Percentiles rank a stretch among this genome's conserved stretches.
These are phyloP conservation scores for Tridacna crocea DNA, from an alignment of 2,888 invertebrate genomes.

Conservation along the genomic window DNA sequence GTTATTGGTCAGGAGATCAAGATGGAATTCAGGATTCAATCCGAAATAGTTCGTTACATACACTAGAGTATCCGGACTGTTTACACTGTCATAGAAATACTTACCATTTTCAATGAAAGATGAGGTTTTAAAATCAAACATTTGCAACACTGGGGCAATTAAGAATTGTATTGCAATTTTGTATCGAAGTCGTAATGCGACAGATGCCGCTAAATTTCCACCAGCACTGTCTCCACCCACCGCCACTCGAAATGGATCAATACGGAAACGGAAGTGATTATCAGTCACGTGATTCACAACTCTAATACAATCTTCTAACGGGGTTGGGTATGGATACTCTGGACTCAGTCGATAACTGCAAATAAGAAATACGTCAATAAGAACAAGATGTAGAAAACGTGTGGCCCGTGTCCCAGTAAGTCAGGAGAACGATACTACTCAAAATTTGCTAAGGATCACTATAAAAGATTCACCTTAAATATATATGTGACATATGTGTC, in stretches of 20 bases:
- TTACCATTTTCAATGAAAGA: slow-evolving; percentile 64
- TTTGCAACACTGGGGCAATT: slow-evolving; percentile 82
- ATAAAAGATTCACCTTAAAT: too few species aligned
- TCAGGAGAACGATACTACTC: too few species aligned
- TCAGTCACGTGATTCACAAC: slow-evolving; percentile 76
- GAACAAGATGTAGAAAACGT: background rate
- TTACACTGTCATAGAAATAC: slow-evolving; percentile 66
- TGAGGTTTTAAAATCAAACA: slow-evolving; percentile 65
- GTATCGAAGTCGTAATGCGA: slow-evolving; percentile 59
- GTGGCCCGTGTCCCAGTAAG: background rate
- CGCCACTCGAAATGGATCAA: slow-evolving; percentile 71
- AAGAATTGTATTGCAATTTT: slow-evolving; percentile 78
- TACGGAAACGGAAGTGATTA: slow-evolving; percentile 60
- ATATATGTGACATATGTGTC: too few species aligned
- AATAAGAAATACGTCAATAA: slow-evolving; percentile 12
- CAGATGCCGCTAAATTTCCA: slow-evolving; percentile 71
- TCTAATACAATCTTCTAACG: slow-evolving; percentile 64
- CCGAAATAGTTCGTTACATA: slow-evolving; percentile 67
- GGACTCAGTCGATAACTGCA: slow-evolving; percentile 69
- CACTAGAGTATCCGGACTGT: slow-evolving; percentile 55
- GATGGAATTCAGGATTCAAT: slow-evolving; percentile 43
- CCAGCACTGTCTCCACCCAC: slow-evolving; percentile 73
- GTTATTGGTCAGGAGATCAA: slow-evolving; percentile 63
- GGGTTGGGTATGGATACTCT: slow-evolving; percentile 65
- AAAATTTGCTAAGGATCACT: too few species aligned